Conservation (phyloP, 2,888 invertebrate species). For the Kuschelorhynchus macadamiae region DNA sequence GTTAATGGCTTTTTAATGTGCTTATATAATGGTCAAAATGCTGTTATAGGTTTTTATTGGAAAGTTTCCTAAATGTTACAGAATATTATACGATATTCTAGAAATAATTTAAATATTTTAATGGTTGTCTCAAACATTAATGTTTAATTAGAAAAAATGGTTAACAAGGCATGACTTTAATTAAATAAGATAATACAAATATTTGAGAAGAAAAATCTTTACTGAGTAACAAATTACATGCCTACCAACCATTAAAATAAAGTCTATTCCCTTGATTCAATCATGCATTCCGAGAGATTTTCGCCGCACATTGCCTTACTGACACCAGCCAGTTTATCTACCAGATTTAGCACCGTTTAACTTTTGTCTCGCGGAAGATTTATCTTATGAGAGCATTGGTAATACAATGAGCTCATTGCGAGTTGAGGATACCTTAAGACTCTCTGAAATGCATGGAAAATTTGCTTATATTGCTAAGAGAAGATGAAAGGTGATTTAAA, state of each 20-base stretch:
- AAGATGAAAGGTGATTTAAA: conserved; percentile 28
- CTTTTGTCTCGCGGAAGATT: conserved; percentile 48
- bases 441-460: conserved; percentile 42
- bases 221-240: too few relatives aligned
- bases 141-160: too few relatives aligned
- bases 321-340: conserved; percentile 46
- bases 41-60: too few relatives aligned
- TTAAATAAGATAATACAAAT: too few relatives aligned
- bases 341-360: conserved; percentile 48
- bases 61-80: too few relatives aligned
- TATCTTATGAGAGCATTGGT: conserved; percentile 40
- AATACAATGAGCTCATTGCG: conserved; percentile 37
- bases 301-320: conserved; percentile 36
- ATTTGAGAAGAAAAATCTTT: too few relatives aligned
- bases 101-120: too few relatives aligned
- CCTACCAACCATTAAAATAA: not conserved
- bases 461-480: conserved; percentile 23
- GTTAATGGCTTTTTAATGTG: too few relatives aligned
- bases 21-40: too few relatives aligned
- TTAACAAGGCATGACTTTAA: too few relatives aligned
- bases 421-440: conserved; percentile 25
- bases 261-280: conserved; percentile 11
- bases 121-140: too few relatives aligned
- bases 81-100: too few relatives aligned
- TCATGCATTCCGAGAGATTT: conserved; percentile 39